Evolutionary conservation across 2,797 vertebrate species (phyloP).

Genomic region (Avahi laniger): DNA sequence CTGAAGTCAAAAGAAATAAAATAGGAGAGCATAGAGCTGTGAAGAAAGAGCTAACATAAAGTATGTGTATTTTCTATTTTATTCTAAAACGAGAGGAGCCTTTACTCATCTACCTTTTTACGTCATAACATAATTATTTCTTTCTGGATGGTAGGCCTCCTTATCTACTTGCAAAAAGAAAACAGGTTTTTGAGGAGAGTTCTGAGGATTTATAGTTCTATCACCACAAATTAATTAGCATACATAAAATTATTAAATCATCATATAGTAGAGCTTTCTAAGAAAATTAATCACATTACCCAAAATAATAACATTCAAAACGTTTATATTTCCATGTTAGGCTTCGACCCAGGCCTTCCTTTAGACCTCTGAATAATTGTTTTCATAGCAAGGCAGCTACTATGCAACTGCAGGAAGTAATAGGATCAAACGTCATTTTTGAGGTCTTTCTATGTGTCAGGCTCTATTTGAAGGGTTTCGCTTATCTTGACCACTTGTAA

Average conservation of each 20-base stretch:
- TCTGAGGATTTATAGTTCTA: neutral
- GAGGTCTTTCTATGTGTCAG: neutral
- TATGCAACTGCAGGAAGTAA: neutral
- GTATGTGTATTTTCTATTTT: neutral
- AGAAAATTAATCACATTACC: neutral
- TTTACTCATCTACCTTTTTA: neutral
- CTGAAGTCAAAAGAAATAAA: neutral
- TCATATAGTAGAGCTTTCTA: neutral
- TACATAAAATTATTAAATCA: neutral
- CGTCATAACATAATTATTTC: neutral
- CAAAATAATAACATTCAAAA: neutral
- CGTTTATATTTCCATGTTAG: neutral
- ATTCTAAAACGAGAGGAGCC: neutral
- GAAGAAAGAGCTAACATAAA: neutral
- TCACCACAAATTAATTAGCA: neutral
- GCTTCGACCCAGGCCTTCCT: neutral
- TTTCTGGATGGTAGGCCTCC: neutral
- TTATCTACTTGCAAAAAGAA: neutral
- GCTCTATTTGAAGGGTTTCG: neutral
- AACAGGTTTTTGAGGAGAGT: neutral
- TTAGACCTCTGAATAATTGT: neutral
- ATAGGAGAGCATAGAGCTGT: neutral
- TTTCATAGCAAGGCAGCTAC: neutral
- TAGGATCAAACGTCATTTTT: neutral
- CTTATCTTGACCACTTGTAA: neutral